A percentile compares a stretch with the other conserved stretches of the same genome.
phyloP scores from a whole-genome alignment of 1,140 invertebrate species.

The Holotrichia oblita region DNA sequence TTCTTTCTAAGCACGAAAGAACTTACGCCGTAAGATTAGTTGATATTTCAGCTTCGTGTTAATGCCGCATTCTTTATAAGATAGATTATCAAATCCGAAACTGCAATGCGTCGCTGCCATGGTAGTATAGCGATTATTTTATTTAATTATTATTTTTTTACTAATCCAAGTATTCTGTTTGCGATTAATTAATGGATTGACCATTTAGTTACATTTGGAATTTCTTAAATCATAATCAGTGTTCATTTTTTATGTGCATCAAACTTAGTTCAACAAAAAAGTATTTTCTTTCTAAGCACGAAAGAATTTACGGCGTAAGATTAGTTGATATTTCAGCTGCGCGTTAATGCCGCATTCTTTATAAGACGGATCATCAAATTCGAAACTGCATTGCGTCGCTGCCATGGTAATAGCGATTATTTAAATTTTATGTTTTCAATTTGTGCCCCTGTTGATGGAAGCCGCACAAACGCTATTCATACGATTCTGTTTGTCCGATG shows the following conservation, averaged over 20 bases:
- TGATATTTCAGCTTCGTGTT: neutral
- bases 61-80: neutral
- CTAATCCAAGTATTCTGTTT: no score
- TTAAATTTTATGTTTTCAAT: slow-evolving; percentile 33
- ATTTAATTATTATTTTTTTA: no score
- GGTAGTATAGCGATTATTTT: slow-evolving; percentile 10
- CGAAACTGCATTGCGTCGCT: neutral
- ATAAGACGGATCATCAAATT: neutral
- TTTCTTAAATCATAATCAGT: no score
- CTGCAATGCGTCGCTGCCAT: neutral
- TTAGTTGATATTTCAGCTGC: slow-evolving; percentile 3
- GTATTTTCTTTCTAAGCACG: neutral
- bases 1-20: neutral
- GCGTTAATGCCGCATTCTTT: slow-evolving; percentile 4
- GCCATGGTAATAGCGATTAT: neutral
- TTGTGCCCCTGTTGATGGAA: slow-evolving; percentile 23
- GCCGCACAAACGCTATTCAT: neutral
- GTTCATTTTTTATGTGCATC: no score
- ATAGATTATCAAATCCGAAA: slow-evolving; percentile 2
- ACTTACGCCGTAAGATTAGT: slow-evolving; percentile 5
- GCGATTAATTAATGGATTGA: no score
- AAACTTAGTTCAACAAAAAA: no score
- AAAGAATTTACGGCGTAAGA: slow-evolving; percentile 7
- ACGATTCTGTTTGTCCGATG: slow-evolving; percentile 29
- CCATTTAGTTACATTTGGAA: no score